Percentiles rank a stretch among this genome's conserved stretches.
phyloP scores from a whole-genome alignment of 1,140 invertebrate genomes.

The Panulirus ornatus region DNA sequence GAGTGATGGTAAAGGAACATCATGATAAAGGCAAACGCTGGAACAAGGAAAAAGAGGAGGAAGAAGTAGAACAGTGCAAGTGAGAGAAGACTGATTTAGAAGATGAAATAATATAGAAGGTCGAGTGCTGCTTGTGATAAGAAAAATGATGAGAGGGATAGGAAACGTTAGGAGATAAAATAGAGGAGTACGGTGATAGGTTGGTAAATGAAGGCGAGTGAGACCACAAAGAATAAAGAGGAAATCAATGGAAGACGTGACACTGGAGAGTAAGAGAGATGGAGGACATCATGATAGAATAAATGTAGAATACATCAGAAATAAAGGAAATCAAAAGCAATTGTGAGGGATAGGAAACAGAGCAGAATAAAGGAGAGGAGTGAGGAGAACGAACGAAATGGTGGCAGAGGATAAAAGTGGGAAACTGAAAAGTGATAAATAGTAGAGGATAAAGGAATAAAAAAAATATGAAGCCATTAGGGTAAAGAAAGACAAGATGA shows the following conservation, averaged over 20 bases:
- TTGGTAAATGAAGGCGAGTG: neutral
- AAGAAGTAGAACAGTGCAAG: neutral
- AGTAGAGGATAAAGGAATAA: neutral
- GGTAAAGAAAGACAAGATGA: neutral
- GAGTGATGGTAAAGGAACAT: too few species aligned
- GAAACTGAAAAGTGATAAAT: neutral
- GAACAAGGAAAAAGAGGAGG: too few species aligned
- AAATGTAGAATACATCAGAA: neutral
- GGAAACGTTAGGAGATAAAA: neutral
- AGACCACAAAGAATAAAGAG: neutral
- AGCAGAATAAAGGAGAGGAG: neutral
- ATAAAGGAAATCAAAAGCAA: neutral
- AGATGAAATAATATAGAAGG: neutral
- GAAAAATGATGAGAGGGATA: neutral
- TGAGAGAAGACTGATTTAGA: neutral
- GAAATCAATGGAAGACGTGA: neutral
- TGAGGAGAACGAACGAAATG: neutral
- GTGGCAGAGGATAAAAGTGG: neutral
- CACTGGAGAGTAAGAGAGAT: neutral
- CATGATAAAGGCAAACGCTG: too few species aligned
- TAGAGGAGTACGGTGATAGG: neutral
- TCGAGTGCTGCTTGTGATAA: neutral
- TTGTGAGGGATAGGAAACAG: neutral
- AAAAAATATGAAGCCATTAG: neutral
- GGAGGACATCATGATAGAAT: too few species aligned